These are phyloP conservation scores for Ceriagrion tenellum DNA, from an alignment of 2,888 invertebrate species.

Conservation along the genomic window DNA sequence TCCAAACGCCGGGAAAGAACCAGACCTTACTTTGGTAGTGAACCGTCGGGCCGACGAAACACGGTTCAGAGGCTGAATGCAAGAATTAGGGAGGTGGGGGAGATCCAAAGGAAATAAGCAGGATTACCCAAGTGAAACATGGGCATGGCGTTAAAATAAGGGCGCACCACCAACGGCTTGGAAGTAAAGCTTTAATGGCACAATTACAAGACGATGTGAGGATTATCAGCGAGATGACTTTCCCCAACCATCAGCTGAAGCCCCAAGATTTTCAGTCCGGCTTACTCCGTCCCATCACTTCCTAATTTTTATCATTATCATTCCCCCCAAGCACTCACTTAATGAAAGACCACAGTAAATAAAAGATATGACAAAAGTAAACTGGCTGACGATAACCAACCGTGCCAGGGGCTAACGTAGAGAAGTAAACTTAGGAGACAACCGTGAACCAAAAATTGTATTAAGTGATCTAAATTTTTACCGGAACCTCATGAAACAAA, in stretches of 20 bases:
- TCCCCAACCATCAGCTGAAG: background rate
- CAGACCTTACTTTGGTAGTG: no score
- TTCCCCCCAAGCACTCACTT: no score
- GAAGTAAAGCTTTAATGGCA: background rate
- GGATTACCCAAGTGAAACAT: background rate
- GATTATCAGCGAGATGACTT: background rate
- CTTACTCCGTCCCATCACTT: background rate
- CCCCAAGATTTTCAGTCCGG: background rate
- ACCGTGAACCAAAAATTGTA: no score
- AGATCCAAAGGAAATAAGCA: background rate
- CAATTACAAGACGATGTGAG: background rate
- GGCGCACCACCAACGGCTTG: background rate
- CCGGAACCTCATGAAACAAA: no score
- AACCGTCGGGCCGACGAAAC: background rate
- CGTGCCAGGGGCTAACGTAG: no score
- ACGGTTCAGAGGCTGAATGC: background rate
- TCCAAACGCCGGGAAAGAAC: no score
- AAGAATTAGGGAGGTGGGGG: background rate
- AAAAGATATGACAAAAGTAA: no score
- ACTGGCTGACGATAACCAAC: no score
- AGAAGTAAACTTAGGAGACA: no score
- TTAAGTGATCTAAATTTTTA: no score
- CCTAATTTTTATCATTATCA: background rate
- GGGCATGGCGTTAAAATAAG: background rate
- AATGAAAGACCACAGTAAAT: no score